Conservation (phyloP, 37 sponge, comb jelly and placozoan species). For the Chondrosia reniformis region DNA sequence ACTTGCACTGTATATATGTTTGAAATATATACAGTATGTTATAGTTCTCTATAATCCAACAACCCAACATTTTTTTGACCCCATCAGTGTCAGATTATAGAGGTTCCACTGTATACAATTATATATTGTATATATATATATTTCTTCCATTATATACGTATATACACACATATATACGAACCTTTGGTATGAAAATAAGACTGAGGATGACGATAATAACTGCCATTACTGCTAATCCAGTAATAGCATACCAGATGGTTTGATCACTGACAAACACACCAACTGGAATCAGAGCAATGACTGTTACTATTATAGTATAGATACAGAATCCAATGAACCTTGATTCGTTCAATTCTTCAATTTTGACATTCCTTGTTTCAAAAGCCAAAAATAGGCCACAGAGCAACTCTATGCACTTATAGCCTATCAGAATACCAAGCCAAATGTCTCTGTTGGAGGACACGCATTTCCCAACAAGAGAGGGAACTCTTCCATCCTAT, state of each 20-base stretch:
- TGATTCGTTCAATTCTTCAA: conserved; percentile 16
- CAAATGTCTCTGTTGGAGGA: no score
- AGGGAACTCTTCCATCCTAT: no score
- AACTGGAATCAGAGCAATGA: conserved; percentile 24
- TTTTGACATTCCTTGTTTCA: conserved; percentile 30
- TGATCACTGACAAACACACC: not conserved
- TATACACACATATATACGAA: no score
- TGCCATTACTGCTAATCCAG: not conserved
- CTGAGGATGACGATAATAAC: conserved; percentile 1
- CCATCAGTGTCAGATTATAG: no score
- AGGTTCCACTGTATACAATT: no score
- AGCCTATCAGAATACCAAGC: not conserved
- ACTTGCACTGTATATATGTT: no score
- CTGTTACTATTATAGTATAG: conserved; percentile 1
- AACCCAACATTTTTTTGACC: no score
- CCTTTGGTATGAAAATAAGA: conserved; percentile 16
- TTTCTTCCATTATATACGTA: no score
- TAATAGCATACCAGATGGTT: conserved; percentile 5
- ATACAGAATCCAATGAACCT: conserved; percentile 19
- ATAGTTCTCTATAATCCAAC: no score
- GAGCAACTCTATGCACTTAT: not conserved
- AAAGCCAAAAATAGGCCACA: conserved; percentile 20
- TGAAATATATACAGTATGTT: no score
- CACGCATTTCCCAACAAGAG: no score
- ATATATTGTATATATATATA: no score